These are phyloP conservation scores for Paramormyrops kingsleyae DNA, from an alignment of 2,113 vertebrate genomes.

Conservation along the genomic window DNA sequence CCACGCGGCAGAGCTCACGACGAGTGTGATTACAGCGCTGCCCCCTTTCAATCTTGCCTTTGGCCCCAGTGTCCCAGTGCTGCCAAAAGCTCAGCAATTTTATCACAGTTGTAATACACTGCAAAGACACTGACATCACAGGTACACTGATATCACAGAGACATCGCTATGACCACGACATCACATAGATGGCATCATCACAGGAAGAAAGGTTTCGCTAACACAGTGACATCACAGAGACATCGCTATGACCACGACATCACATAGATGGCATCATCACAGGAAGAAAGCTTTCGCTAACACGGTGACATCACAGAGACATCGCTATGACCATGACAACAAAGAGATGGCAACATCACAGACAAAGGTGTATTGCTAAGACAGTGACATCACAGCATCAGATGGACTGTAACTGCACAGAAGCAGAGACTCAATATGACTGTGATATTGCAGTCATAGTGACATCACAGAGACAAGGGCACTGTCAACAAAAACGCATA, in stretches of 20 bases:
- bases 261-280: not conserved
- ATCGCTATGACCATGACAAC: not conserved
- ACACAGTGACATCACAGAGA: not conserved
- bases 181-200: not conserved
- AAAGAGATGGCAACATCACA: not conserved
- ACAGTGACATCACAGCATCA: not conserved
- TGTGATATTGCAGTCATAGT: not conserved
- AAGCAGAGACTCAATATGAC: not conserved
- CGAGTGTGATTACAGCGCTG: not conserved
- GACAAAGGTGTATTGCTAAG: not conserved
- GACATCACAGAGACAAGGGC: not conserved
- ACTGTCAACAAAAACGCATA: not conserved
- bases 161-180: not conserved
- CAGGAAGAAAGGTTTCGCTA: not conserved
- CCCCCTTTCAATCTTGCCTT: not conserved
- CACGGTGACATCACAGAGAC: not conserved
- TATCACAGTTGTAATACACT: not conserved
- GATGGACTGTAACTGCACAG: not conserved
- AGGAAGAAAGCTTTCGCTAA: not conserved
- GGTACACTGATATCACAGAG: not conserved
- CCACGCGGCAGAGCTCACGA: not conserved
- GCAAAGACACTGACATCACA: not conserved
- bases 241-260: not conserved
- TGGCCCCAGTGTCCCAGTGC: not conserved
- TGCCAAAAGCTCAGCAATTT: not conserved